phyloP scores from a whole-genome alignment of 2,888 invertebrate genomes.

The Tortrix viridana region DNA sequence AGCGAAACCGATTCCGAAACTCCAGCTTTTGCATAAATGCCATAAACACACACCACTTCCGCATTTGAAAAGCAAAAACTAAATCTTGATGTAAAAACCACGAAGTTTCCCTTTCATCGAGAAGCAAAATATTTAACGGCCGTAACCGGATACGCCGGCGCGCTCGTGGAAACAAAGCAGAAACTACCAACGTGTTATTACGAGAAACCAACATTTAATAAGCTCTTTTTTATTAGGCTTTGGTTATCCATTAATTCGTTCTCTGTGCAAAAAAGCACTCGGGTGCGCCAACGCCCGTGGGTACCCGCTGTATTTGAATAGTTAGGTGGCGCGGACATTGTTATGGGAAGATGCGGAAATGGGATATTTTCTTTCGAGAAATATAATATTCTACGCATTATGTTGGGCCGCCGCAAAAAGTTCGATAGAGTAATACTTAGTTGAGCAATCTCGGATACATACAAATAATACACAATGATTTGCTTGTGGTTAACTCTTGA shows the following conservation, averaged over 20 bases:
- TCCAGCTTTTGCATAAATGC: slow-evolving; percentile 80
- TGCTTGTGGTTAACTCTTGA: slow-evolving; percentile 17
- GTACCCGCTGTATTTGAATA: slow-evolving; percentile 73
- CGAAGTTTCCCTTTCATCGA: slow-evolving; percentile 81
- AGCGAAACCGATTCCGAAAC: slow-evolving; percentile 75
- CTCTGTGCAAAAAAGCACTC: slow-evolving; percentile 70
- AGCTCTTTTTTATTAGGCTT: slow-evolving; percentile 80
- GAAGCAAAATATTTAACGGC: slow-evolving; percentile 83
- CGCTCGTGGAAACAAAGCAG: slow-evolving; percentile 81
- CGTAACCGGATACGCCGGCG: slow-evolving; percentile 81
- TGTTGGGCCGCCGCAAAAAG: slow-evolving; percentile 76
- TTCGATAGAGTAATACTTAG: slow-evolving; percentile 50
- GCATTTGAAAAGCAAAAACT: slow-evolving; percentile 77
- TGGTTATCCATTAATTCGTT: slow-evolving; percentile 83
- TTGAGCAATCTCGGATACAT: slow-evolving; percentile 58
- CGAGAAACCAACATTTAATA: slow-evolving; percentile 84
- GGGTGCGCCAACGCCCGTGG: slow-evolving; percentile 69
- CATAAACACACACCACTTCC: slow-evolving; percentile 80
- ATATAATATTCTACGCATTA: slow-evolving; percentile 81
- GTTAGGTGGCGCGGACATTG: slow-evolving; percentile 79
- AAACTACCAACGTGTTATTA: slow-evolving; percentile 83
- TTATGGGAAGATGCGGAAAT: slow-evolving; percentile 84
- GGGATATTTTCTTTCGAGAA: slow-evolving; percentile 84
- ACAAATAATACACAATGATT: slow-evolving; percentile 30
- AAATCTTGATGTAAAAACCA: slow-evolving; percentile 75